Percentiles rank a stretch among this genome's conserved stretches.
Evolutionary conservation across 2,113 vertebrate genomes (phyloP).

Genomic region (Polypterus bichir): DNA sequence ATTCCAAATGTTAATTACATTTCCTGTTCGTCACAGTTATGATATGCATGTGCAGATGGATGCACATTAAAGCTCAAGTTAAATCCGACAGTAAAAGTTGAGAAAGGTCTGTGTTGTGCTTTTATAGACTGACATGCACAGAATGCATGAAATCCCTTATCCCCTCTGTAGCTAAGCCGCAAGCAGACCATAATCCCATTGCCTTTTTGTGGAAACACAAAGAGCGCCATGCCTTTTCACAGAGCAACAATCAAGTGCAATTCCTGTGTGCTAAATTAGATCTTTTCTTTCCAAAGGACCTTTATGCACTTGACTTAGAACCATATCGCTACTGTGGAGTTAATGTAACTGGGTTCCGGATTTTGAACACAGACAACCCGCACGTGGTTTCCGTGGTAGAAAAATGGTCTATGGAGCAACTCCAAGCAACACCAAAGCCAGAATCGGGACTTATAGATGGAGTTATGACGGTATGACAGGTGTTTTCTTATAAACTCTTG

Average conservation of each 20-base stretch:
- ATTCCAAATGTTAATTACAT: no score
- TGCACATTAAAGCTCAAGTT: background rate
- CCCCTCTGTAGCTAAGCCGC: constrained; percentile 14
- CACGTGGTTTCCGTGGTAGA: constrained; percentile 84
- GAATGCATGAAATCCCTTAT: constrained; percentile 16
- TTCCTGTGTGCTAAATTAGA: constrained; percentile 4
- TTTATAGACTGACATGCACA: constrained; percentile 17
- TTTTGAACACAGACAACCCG: constrained; percentile 91
- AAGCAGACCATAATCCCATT: background rate
- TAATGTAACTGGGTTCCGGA: constrained; percentile 94
- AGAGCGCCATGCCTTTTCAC: constrained; percentile 3
- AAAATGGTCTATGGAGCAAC: constrained; percentile 89
- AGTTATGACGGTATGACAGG: constrained; percentile 85
- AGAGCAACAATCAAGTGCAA: constrained; percentile 6
- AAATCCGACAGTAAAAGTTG: background rate
- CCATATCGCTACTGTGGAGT: constrained; percentile 95
- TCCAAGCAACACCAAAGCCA: constrained; percentile 66
- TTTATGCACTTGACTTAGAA: constrained; percentile 92
- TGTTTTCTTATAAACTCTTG: constrained; percentile 3
- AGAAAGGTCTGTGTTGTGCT: constrained; percentile 12
- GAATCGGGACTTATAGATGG: constrained; percentile 84
- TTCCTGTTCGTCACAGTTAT: background rate
- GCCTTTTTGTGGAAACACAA: constrained; percentile 6
- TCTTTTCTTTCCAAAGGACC: constrained; percentile 59
- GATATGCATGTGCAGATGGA: background rate